A percentile compares a stretch with the other conserved stretches of the same genome.
Conservation (phyloP, 2,797 vertebrate species). For the Darevskia mixta region DNA sequence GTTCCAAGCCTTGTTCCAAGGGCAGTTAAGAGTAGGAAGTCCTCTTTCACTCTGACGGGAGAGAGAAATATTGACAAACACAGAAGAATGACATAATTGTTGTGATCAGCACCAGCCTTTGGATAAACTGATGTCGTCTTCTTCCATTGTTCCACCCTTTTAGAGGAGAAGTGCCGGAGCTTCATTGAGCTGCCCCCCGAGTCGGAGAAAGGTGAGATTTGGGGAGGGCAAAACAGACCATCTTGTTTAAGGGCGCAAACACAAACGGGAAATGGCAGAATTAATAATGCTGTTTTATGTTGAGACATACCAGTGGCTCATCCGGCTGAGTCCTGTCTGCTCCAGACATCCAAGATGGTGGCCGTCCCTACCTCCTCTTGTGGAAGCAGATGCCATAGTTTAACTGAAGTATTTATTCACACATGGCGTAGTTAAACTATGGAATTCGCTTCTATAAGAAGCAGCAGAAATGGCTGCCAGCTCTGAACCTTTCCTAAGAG, state of each 20-base stretch:
- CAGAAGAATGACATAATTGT: background rate
- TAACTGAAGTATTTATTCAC: too few relatives aligned
- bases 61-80: background rate
- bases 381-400: too few relatives aligned
- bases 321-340: background rate
- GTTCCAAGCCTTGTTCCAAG: too few relatives aligned
- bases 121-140: background rate
- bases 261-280: background rate
- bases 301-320: background rate
- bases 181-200: conserved; percentile 87
- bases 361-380: too few relatives aligned
- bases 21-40: too few relatives aligned
- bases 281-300: background rate
- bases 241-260: background rate
- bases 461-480: too few relatives aligned
- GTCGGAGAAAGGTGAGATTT: conserved; percentile 83
- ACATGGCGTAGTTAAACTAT: too few relatives aligned
- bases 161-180: conserved; percentile 86
- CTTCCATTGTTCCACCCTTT: background rate
- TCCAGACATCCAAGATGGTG: too few relatives aligned
- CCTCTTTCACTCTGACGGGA: background rate
- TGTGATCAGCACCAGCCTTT: background rate
- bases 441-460: too few relatives aligned
- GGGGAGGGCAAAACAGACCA: background rate
- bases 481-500: background rate